Base-by-base conservation (phyloP, 2,888 invertebrate species). In the Sericinus montela region DNA sequence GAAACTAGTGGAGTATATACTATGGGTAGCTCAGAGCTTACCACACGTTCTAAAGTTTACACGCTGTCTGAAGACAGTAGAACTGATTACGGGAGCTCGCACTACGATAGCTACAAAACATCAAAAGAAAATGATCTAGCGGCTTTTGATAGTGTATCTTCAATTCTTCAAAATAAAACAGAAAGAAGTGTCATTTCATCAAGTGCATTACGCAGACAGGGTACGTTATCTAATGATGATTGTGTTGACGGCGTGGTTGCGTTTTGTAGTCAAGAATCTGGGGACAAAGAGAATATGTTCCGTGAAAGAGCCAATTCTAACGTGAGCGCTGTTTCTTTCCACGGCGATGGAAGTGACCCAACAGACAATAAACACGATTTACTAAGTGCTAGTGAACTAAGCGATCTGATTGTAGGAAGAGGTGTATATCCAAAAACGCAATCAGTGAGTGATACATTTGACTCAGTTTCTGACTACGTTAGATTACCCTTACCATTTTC, bases 391-490 rank as follows among this genome's bases (percentile, higher is more conserved):
- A 95, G 95, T 69, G 96, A 96, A 74, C 81, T 96, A 23, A 95
- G 95, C 15, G 95, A 96, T 65, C 77, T 96, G 51, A 96, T 96
- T 48, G 96, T 96, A 0, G 95, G 95, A 0, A 88, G 94, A 49
- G 93, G 93, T 15, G 92, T 93, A 13, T 96, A 95, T 80, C 96
- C 89, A 30, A 87, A 87, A 65, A 80, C 75, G 55, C 94, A 95
- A 67, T 94, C 95, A 0, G 94, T 96, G 34, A 95, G 96, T 63
- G 93, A 93, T 59, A 96, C 95, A 0, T 90, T 97, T 65, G 96
- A 97, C 72, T 96, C 97, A 0, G 95, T 96, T 65, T 96, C 95
- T 23, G 97, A 97, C 75, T 97, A 97, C 71, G 97, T 97, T 1
- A 94, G 96, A 52, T 84, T 96, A 67, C 92, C 93, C 1, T 63